phyloP scores from a whole-genome alignment of 2,888 invertebrate species.

The Drosophila longiperda region DNA sequence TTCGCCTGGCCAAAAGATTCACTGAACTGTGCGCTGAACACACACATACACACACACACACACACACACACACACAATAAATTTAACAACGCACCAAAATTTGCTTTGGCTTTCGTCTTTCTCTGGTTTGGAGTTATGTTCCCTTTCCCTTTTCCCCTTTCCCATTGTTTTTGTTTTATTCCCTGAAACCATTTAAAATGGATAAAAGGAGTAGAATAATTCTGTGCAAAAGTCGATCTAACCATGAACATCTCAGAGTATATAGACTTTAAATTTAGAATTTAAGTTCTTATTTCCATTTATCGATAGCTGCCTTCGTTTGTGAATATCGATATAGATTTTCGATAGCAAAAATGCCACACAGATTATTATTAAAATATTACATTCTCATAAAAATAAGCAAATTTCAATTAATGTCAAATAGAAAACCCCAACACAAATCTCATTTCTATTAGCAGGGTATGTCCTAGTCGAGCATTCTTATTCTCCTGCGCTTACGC shows the following conservation, averaged over 20 bases:
- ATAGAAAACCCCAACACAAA: not conserved
- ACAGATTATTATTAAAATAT: not conserved
- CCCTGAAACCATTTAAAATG: not conserved
- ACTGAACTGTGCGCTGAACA: constrained; percentile 70
- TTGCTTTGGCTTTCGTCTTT: constrained; percentile 31
- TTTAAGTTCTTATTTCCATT: not conserved
- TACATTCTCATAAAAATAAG: not conserved
- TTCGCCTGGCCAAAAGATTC: constrained; percentile 68
- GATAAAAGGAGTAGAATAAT: not conserved
- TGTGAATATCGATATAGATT: not conserved
- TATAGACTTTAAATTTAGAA: not conserved
- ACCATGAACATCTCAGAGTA: not conserved
- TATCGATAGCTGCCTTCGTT: not conserved
- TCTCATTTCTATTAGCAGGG: not conserved
- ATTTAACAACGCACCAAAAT: constrained; percentile 10
- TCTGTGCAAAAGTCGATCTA: not conserved
- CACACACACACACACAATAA: constrained; percentile 6
- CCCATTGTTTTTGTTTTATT: not conserved
- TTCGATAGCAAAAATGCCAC: not conserved
- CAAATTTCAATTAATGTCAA: not conserved
- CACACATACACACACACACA: constrained; percentile 17
- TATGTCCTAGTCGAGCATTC: not conserved
- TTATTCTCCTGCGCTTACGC: no score
- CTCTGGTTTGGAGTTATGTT: constrained; percentile 8
- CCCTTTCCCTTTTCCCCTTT: not conserved